phyloP scores from a whole-genome alignment of 2,888 invertebrate species.

The Cheilosia impressa region DNA sequence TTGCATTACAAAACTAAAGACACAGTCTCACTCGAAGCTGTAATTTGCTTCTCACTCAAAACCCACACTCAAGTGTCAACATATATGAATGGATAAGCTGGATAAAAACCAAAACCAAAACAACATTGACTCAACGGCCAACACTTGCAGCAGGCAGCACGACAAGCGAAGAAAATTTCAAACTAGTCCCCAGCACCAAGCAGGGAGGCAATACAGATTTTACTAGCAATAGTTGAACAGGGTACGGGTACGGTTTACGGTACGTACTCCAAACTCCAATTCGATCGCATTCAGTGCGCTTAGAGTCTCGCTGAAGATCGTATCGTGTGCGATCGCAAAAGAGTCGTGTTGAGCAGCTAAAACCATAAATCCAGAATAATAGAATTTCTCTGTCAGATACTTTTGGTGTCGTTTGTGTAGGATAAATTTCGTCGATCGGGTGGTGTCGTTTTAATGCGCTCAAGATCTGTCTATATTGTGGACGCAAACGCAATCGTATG shows the following conservation, averaged over 20 bases:
- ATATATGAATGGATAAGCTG: constrained; percentile 15
- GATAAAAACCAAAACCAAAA: not conserved
- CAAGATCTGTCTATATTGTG: constrained; percentile 1
- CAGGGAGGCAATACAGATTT: constrained; percentile 7
- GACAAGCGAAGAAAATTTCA: constrained; percentile 14
- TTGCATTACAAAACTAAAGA: constrained; percentile 34
- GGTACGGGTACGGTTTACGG: constrained; percentile 46
- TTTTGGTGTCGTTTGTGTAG: constrained; percentile 8
- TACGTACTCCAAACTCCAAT: constrained; percentile 73
- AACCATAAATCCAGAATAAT: not conserved
- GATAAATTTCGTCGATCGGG: constrained; percentile 39
- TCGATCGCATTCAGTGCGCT: constrained; percentile 69
- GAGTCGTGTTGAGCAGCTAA: constrained; percentile 27
- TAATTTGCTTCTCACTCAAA: constrained; percentile 9
- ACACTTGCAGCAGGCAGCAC: constrained; percentile 9
- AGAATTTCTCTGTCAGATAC: constrained; percentile 26
- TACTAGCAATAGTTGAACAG: constrained; percentile 24
- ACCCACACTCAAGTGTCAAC: constrained; percentile 41
- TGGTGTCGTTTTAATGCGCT: constrained; percentile 32
- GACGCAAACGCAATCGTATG: constrained; percentile 22
- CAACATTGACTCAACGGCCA: constrained; percentile 35
- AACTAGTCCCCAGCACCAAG: constrained; percentile 43
- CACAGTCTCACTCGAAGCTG: constrained; percentile 30
- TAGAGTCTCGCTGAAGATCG: constrained; percentile 70
- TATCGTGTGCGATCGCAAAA: constrained; percentile 57